A percentile compares a stretch with the other conserved stretches of the same genome.
Conservation (phyloP, 2,113 vertebrate species). For the Hippolais icterina region DNA sequence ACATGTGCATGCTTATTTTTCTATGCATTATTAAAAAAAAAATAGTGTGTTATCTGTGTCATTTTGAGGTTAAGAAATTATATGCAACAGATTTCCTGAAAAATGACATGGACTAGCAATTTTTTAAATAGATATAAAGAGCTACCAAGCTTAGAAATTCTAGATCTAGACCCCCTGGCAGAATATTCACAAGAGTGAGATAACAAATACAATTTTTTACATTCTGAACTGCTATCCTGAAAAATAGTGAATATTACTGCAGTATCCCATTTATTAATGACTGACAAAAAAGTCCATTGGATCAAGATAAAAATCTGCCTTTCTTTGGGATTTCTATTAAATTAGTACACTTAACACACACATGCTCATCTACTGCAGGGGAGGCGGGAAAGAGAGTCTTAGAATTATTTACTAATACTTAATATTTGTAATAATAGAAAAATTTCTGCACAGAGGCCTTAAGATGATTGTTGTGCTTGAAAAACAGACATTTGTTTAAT, state of each 20-base stretch:
- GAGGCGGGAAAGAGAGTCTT: rapidly evolving
- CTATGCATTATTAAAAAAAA: background rate
- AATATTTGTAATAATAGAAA: background rate
- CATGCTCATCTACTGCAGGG: background rate
- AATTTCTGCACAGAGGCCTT: background rate
- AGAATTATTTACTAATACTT: background rate
- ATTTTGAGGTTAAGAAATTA: background rate
- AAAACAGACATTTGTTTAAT: background rate
- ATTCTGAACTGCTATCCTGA: background rate
- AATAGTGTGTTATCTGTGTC: background rate
- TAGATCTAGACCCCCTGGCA: background rate
- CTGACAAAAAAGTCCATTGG: background rate
- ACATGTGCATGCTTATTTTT: background rate
- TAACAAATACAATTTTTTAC: background rate
- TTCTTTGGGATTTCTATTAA: background rate
- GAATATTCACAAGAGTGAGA: conserved; percentile 11
- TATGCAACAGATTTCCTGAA: background rate
- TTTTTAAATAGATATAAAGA: conserved; percentile 15
- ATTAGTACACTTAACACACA: background rate
- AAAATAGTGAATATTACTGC: background rate
- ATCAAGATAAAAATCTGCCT: background rate
- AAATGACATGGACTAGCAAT: background rate
- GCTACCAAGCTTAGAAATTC: background rate
- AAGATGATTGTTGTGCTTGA: background rate
- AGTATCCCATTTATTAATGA: background rate